Evolutionary conservation across 2,113 vertebrate species (phyloP).

Genomic region (Dendropsophus ebraccatus): DNA sequence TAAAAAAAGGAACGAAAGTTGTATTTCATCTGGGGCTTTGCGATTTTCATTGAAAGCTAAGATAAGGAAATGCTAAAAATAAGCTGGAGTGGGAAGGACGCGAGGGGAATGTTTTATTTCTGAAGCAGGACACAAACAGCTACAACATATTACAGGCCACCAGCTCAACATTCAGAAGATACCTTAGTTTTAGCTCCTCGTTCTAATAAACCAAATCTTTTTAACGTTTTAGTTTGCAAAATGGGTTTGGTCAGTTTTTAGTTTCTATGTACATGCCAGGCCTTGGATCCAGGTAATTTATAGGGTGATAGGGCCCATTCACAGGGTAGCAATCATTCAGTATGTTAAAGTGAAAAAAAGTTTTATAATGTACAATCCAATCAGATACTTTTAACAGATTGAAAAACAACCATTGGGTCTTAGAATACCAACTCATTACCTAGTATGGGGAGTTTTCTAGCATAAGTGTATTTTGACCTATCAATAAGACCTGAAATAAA

Average conservation of each 20-base stretch:
- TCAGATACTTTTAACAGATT: not conserved
- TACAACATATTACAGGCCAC: slow-evolving; percentile 39
- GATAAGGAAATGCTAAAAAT: not conserved
- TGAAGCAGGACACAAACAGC: slow-evolving; percentile 27
- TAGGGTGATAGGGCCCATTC: not conserved
- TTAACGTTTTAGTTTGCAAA: not conserved
- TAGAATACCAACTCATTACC: not conserved
- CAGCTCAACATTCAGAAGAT: not conserved
- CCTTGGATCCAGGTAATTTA: not conserved
- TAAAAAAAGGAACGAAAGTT: not conserved
- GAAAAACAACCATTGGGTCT: not conserved
- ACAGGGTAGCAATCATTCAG: not conserved
- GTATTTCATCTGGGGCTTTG: not conserved
- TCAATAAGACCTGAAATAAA: not conserved
- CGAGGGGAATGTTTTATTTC: slow-evolving; percentile 15
- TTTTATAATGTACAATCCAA: not conserved
- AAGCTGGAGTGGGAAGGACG: not conserved
- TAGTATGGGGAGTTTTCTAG: not conserved
- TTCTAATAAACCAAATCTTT: not conserved
- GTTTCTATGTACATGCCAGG: not conserved
- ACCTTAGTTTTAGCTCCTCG: not conserved
- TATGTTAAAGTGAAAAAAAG: not conserved
- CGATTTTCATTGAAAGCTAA: not conserved
- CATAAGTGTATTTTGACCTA: not conserved
- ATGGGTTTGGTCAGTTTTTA: not conserved